Base-by-base conservation (phyloP, 2,113 vertebrate species). In the Hemiprocne comata region DNA sequence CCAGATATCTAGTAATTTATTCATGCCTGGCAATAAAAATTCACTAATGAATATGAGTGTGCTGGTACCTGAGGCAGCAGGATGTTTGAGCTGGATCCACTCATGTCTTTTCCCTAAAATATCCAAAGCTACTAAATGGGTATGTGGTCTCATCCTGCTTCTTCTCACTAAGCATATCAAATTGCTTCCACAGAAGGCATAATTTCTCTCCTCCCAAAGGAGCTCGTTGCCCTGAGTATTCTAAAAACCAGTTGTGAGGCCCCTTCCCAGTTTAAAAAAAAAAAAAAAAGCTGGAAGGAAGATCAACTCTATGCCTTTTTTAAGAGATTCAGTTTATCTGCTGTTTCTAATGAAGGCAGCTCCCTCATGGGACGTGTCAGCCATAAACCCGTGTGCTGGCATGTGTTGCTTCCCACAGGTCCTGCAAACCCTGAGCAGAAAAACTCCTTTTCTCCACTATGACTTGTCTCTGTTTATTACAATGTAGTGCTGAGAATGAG, bases 1-100 rank as follows among this genome's bases (percentile, higher is more conserved):
- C 33, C 33, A 93, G 83, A 94, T 94, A 95, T 73, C 38, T 80
- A 79, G 66, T 58, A 89, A 94, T 95, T 89, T 92, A 89, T 94
- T 94, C 92, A 93, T 90, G 82, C 24, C 54, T 90, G 46, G 44
- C 70, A 89, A 85, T 87, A 91, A 93, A 94, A 95, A 87, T 36
- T 87, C 77, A 42, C 70, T 91, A 87, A 82, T 95, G 81, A 79
- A 72, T 89, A 51, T 65, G n/a, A 73, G 34, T 78, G 29, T 64
- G 50, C 40, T 82, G 31, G 31, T 94, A 85, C 82, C 53, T 85
- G 66, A 85, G 61, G 66, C 81, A 89, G 61, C 38, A 55, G 74
- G 44, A 89, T 50, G 53, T 94, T 81, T 91, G 85, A 91, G 73
- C 48, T 87, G 73, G 21, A 74, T 94, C 69, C 51, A 70, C 64